phyloP scores from a whole-genome alignment of 2,113 vertebrate species.

The Triplophysa tibetana region DNA sequence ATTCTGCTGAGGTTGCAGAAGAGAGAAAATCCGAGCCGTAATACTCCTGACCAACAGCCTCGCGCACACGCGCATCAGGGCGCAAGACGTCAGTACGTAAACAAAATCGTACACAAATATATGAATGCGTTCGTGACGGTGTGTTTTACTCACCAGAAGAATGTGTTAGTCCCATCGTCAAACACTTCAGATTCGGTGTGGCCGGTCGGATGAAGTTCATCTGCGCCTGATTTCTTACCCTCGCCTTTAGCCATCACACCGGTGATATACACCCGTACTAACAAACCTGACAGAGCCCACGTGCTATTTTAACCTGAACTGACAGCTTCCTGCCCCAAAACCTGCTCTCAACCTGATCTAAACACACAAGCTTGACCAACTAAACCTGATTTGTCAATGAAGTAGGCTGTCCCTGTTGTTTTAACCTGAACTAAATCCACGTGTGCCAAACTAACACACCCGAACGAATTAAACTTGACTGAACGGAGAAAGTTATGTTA shows the following conservation, averaged over 20 bases:
- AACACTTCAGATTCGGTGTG: slow-evolving; percentile 86
- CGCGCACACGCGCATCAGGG: background rate
- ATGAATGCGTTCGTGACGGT: no score
- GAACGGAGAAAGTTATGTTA: background rate
- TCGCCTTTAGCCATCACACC: slow-evolving; percentile 33
- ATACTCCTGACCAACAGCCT: background rate
- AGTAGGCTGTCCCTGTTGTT: background rate
- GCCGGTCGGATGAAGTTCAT: background rate
- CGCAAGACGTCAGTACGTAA: background rate
- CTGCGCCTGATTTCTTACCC: slow-evolving; percentile 18
- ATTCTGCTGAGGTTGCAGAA: slow-evolving; percentile 47
- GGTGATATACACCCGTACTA: background rate
- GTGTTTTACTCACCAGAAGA: slow-evolving; percentile 85
- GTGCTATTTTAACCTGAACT: background rate
- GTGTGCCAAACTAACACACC: no score
- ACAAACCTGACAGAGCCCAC: background rate
- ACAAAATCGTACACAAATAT: background rate
- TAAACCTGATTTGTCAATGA: background rate
- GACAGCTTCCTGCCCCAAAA: background rate
- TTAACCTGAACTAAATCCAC: background rate
- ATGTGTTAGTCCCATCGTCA: slow-evolving; percentile 97
- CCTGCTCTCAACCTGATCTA: background rate
- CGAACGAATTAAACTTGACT: background rate
- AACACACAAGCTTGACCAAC: background rate
- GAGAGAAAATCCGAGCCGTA: slow-evolving; percentile 19